A percentile compares a stretch with the other conserved stretches of the same genome.
Conservation (phyloP, 2,797 vertebrate genomes). For the Tangara arthus region DNA sequence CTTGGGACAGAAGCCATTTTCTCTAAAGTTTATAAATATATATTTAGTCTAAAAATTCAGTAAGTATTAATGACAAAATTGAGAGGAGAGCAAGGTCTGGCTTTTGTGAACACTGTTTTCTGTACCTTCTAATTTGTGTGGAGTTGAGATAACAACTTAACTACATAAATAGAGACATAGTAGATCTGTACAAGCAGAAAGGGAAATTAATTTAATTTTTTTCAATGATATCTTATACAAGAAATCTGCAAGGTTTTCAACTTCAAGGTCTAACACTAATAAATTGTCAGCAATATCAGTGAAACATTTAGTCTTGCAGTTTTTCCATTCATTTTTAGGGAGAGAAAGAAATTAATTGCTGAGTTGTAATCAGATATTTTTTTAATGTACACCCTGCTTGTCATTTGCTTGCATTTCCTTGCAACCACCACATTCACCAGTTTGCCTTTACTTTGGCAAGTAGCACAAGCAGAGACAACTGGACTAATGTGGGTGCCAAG, state of each 20-base stretch:
- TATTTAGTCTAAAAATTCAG: not conserved
- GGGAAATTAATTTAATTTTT: not conserved
- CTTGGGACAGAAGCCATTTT: not conserved
- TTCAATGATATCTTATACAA: not conserved
- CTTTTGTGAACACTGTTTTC: not conserved
- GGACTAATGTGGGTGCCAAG: not conserved
- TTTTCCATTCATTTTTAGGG: not conserved
- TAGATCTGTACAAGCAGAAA: not conserved
- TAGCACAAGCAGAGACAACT: not conserved
- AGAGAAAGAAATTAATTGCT: not conserved
- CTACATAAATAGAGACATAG: not conserved
- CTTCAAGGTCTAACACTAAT: not conserved
- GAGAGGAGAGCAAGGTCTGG: not conserved
- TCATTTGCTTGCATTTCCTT: not conserved
- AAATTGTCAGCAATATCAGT: not conserved
- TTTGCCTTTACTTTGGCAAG: not conserved
- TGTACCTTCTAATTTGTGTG: not conserved
- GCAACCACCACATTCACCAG: fast-evolving
- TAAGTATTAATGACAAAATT: not conserved
- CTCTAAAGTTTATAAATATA: not conserved
- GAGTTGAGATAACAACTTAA: not conserved
- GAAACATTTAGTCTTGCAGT: not conserved
- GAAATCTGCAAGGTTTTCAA: not conserved
- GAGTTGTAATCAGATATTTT: not conserved
- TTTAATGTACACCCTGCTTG: not conserved